Percentiles rank a stretch among this genome's conserved stretches.
These are phyloP conservation scores for Polietes domitor DNA, from an alignment of 2,888 invertebrate genomes.

Conservation along the genomic window DNA sequence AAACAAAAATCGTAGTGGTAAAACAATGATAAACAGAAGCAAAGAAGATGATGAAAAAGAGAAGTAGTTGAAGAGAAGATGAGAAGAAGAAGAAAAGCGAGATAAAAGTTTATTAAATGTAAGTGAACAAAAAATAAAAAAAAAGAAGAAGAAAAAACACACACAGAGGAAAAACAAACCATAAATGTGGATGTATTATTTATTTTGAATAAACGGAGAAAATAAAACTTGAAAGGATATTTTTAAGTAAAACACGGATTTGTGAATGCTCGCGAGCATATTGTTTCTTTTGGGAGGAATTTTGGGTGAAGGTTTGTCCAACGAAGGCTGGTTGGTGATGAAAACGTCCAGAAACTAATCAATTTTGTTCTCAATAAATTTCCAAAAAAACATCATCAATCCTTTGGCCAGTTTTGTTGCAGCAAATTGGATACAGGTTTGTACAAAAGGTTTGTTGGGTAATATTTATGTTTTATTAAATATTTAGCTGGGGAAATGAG, in stretches of 20 bases:
- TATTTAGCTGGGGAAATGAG: no score
- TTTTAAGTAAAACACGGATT: slow-evolving; percentile 57
- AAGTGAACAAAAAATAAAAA: no score
- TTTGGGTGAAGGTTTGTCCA: not conserved
- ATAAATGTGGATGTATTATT: slow-evolving; percentile 67
- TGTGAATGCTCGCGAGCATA: not conserved
- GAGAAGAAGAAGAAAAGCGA: slow-evolving; percentile 46
- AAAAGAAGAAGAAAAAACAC: slow-evolving; percentile 44
- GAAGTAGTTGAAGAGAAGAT: no score
- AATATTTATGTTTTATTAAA: no score
- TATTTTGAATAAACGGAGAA: slow-evolving; percentile 65
- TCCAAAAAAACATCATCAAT: no score
- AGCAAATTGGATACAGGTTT: no score
- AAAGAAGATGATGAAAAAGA: slow-evolving; percentile 35
- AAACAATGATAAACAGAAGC: slow-evolving; percentile 41
- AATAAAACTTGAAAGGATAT: slow-evolving; percentile 63
- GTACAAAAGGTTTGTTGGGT: no score
- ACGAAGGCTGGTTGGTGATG: not conserved
- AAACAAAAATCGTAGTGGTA: slow-evolving; percentile 62
- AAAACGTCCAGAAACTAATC: not conserved
- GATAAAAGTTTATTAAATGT: slow-evolving; percentile 61
- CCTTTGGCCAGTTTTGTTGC: no score
- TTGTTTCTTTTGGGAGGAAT: not conserved
- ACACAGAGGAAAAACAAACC: slow-evolving; percentile 43
- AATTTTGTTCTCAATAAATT: slow-evolving; percentile 27